Conservation (phyloP, 1,140 invertebrate genomes). For the Aphidius gifuensis region DNA sequence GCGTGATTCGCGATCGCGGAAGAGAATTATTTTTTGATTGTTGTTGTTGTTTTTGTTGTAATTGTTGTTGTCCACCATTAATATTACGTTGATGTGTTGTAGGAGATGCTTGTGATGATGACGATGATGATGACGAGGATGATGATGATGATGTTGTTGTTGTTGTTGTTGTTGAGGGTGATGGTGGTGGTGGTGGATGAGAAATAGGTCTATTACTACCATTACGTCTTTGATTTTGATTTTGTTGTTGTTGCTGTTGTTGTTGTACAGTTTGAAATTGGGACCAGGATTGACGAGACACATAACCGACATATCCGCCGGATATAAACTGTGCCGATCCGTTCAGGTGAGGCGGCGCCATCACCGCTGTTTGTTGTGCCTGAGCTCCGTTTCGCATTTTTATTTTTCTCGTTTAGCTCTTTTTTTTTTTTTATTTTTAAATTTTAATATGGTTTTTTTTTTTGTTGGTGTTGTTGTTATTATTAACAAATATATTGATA, state of each 20-base stretch:
- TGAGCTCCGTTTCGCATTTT: conserved; percentile 52
- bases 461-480: neutral
- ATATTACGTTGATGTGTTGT: conserved; percentile 28
- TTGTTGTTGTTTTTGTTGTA: conserved; percentile 11
- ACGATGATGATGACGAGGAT: conserved; percentile 17
- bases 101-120: conserved; percentile 46
- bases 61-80: neutral
- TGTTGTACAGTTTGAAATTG: conserved; percentile 20
- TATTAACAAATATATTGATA: neutral
- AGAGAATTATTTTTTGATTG: conserved; percentile 39
- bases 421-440: neutral
- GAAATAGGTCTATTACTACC: conserved; percentile 42
- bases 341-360: conserved; percentile 51
- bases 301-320: conserved; percentile 47
- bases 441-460: neutral
- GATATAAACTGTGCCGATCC: conserved; percentile 52
- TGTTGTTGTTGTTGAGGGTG: conserved; percentile 32
- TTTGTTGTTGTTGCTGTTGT: conserved; percentile 19
- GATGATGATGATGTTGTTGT: conserved; percentile 10
- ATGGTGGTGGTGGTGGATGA: conserved; percentile 47
- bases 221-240: conserved; percentile 26
- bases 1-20: conserved; percentile 34
- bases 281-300: conserved; percentile 47
- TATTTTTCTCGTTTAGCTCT: conserved; percentile 10
- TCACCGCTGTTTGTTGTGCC: conserved; percentile 50